Base-by-base conservation (phyloP, 2,888 invertebrate genomes). In the Lacanobia wlatinum region DNA sequence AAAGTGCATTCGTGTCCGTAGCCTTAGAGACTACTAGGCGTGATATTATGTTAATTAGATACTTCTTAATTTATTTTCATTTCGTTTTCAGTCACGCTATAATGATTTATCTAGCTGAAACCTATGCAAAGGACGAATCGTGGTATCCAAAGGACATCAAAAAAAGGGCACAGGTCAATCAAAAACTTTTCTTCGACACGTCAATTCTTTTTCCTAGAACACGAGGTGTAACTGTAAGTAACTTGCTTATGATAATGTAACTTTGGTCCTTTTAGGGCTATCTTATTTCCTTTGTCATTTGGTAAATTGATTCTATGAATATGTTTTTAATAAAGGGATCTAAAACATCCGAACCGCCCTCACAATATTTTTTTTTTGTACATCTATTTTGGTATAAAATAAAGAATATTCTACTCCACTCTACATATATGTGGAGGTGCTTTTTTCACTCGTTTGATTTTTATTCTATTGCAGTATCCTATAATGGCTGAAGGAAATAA, bases 61-160 rank as follows among this genome's bases (percentile, higher is more conserved):
- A 28, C n/a, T 46, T 14, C 10, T 34, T 8, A 52, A 21, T 52
- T 61, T 40, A 68, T 16, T 0, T 46, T 4, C 55, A 23, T 4
- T 73, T 1, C 66, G 43, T 89, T 89, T 38, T 86, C 58, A 97
- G 97, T 76, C 96, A 97, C 74, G 96, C 96, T 1, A 97, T 97
- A 53, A 78, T 94, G 2, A 88, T 91, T 48, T 97, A 97, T 86
- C 87, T 97, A 38, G 94, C 94, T 0, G 95, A 94, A 62, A 94
- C 94, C 76, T 97, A 97, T 79, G 96, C 94, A 0, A 94, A 96
- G 73, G 91, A 96, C 80, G 96, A 97, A 69, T 84, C 93, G 0
- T 88, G 97, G 43, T 97, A 97, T 84, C 97, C 97, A 0, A 96
- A 96, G 81, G 96, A 97, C 79, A 80, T 94, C 1, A 90, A 95